A percentile compares a stretch with the other conserved stretches of the same genome.
phyloP scores from a whole-genome alignment of 2,888 invertebrate genomes.

The Holacanthella duospinosa region DNA sequence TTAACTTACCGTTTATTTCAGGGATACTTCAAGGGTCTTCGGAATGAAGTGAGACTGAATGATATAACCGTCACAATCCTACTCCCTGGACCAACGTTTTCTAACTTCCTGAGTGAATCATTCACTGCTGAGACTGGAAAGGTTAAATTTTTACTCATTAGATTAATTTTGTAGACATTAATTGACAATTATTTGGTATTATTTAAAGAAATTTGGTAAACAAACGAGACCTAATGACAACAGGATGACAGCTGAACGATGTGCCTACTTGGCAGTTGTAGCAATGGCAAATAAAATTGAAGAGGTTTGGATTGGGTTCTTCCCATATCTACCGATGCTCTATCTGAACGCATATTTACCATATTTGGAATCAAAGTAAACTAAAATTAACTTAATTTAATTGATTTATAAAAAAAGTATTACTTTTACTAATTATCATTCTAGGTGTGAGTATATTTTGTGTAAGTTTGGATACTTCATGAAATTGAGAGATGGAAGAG shows the following conservation, averaged over 20 bases:
- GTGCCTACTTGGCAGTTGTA: constrained; percentile 45
- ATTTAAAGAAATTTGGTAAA: constrained; percentile 40
- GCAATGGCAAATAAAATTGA: constrained; percentile 48
- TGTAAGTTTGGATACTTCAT: neutral
- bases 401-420: neutral
- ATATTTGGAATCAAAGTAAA: constrained; percentile 44
- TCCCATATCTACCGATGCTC: constrained; percentile 51
- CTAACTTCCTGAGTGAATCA: constrained; percentile 55
- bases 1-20: constrained; percentile 40
- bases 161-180: neutral
- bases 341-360: constrained; percentile 55
- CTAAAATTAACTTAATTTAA: neutral
- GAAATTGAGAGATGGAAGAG: neutral
- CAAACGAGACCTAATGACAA: constrained; percentile 39
- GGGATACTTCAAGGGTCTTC: constrained; percentile 62
- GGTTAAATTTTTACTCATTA: too few relatives aligned
- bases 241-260: constrained; percentile 46
- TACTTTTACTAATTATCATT: neutral
- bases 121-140: constrained; percentile 56
- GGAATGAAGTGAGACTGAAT: constrained; percentile 50
- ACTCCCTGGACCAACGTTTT: constrained; percentile 67
- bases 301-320: constrained; percentile 60
- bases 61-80: constrained; percentile 56
- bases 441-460: neutral
- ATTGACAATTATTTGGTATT: neutral